Evolutionary conservation across 2,797 vertebrate genomes (phyloP).

Genomic region (Anomalospiza imberbis): DNA sequence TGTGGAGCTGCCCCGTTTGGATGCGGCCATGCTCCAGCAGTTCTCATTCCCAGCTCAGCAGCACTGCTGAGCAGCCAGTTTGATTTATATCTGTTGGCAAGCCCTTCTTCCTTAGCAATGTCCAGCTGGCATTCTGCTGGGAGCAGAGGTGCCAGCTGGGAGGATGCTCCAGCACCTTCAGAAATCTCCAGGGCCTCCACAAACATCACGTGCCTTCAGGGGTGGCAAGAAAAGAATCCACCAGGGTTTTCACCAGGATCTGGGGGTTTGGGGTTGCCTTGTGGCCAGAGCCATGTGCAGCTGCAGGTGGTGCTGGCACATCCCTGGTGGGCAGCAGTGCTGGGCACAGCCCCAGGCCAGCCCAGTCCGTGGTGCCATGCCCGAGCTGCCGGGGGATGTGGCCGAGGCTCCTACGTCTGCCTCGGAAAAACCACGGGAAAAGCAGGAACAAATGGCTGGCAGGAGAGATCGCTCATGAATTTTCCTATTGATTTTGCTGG

Average conservation of each 20-base stretch:
- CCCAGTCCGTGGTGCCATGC: fast-evolving
- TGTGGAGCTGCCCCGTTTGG: background rate
- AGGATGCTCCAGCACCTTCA: fast-evolving
- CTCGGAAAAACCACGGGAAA: fast-evolving
- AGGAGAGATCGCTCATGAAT: background rate
- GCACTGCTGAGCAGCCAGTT: background rate
- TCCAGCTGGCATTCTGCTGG: fast-evolving
- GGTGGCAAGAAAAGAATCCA: background rate
- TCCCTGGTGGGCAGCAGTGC: background rate
- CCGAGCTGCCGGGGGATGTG: fast-evolving
- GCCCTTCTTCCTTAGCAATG: background rate
- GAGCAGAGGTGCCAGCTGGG: background rate
- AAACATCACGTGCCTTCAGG: fast-evolving
- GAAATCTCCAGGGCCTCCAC: fast-evolving
- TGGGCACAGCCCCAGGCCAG: fast-evolving
- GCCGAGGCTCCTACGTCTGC: fast-evolving
- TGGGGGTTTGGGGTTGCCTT: background rate
- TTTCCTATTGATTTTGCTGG: background rate
- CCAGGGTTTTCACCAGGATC: fast-evolving
- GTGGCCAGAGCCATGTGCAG: background rate
- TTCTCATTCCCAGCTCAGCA: background rate
- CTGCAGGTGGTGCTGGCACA: background rate
- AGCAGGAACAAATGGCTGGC: background rate
- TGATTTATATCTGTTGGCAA: background rate
- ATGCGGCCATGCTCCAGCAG: background rate